phyloP scores from a whole-genome alignment of 2,888 invertebrate species.

The Tuta absoluta region DNA sequence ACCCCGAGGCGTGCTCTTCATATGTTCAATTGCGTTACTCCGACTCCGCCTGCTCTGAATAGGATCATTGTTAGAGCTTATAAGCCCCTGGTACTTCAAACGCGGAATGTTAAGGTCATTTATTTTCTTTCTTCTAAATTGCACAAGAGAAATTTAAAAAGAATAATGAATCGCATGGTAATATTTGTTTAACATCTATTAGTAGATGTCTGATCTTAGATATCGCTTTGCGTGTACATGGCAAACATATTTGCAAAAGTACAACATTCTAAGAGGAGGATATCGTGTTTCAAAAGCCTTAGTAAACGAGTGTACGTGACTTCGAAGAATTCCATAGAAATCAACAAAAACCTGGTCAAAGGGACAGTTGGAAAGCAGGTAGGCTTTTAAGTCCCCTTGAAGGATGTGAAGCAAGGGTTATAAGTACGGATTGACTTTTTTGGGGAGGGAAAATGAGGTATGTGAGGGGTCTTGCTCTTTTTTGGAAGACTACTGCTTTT shows the following conservation, averaged over 20 bases:
- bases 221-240: background rate
- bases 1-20: conserved; percentile 22
- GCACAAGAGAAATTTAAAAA: background rate
- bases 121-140: background rate
- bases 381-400: conserved; percentile 32
- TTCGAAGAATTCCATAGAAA: conserved; percentile 38
- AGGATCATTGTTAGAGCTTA: conserved; percentile 46
- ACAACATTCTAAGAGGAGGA: background rate
- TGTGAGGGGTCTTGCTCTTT: background rate
- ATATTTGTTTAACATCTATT: background rate
- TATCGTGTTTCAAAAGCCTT: conserved; percentile 20
- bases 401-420: conserved; percentile 9
- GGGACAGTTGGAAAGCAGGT: conserved; percentile 37
- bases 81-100: conserved; percentile 17
- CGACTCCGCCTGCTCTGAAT: conserved; percentile 48
- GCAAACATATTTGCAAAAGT: background rate
- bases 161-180: background rate
- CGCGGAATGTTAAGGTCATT: conserved; percentile 10
- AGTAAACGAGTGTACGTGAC: conserved; percentile 32
- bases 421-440: conserved; percentile 25
- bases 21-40: conserved; percentile 37
- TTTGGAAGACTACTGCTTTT: background rate
- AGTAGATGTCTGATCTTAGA: background rate
- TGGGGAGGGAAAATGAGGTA: background rate
- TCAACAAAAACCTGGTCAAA: conserved; percentile 22